Conservation (phyloP, 2,888 invertebrate species). For the Amorpha juglandis region DNA sequence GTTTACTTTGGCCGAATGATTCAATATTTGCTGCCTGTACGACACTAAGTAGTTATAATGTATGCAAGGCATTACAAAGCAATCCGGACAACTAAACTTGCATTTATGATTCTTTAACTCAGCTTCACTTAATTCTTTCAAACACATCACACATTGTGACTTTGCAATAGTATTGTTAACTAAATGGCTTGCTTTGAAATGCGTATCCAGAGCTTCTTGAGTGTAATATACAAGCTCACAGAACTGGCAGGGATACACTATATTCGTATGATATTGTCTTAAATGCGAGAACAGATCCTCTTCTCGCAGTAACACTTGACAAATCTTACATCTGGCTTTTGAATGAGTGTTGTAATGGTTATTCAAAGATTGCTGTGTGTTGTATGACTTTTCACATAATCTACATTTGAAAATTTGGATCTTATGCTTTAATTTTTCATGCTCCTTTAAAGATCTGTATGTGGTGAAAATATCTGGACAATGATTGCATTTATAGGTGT, state of each 20-base stretch:
- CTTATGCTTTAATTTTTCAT: slow-evolving; percentile 53
- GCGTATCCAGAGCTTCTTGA: slow-evolving; percentile 48
- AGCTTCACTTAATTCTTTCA: slow-evolving; percentile 45
- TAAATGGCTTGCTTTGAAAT: slow-evolving; percentile 52
- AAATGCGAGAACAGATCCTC: slow-evolving; percentile 52
- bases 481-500: slow-evolving; percentile 48
- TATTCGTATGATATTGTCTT: slow-evolving; percentile 47
- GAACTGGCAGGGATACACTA: slow-evolving; percentile 50
- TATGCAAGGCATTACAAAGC: slow-evolving; percentile 54
- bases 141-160: slow-evolving; percentile 55
- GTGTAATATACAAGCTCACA: slow-evolving; percentile 56
- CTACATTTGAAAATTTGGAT: slow-evolving; percentile 50
- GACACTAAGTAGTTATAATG: slow-evolving; percentile 58
- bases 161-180: slow-evolving; percentile 39
- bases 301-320: slow-evolving; percentile 47
- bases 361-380: slow-evolving; percentile 54
- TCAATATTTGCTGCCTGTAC: slow-evolving; percentile 55
- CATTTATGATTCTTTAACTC: slow-evolving; percentile 55
- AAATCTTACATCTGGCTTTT: slow-evolving; percentile 53
- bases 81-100: slow-evolving; percentile 58
- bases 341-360: slow-evolving; percentile 55
- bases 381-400: slow-evolving; percentile 52
- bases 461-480: slow-evolving; percentile 55
- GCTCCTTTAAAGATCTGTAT: slow-evolving; percentile 52
- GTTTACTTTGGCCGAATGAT: slow-evolving; percentile 47